These are phyloP conservation scores for Neostethus bicornis DNA, from an alignment of 2,797 vertebrate genomes.

Conservation along the genomic window DNA sequence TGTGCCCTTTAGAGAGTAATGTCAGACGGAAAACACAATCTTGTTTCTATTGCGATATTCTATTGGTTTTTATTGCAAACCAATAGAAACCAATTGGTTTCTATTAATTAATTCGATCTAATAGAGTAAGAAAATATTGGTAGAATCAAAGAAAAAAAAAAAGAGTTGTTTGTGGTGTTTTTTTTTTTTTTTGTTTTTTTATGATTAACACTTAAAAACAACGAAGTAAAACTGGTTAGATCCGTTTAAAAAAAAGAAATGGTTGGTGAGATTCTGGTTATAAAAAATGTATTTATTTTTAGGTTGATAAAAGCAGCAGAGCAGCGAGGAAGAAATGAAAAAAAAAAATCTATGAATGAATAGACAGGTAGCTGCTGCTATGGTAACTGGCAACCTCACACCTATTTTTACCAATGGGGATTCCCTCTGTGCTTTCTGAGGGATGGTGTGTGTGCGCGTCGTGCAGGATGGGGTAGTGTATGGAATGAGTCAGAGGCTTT, in stretches of 20 bases:
- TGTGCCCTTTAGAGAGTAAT: constrained; percentile 38
- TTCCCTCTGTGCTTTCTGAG: constrained; percentile 37
- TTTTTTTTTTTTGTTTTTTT: no score
- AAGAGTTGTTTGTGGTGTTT: no score
- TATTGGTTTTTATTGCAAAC: not conserved
- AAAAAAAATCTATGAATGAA: no score
- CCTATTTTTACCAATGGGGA: constrained; percentile 66
- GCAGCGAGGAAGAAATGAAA: constrained; percentile 10
- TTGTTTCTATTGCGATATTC: no score
- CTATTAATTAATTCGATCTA: no score
- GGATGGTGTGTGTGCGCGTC: not conserved
- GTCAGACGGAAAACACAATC: constrained; percentile 36
- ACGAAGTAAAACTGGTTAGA: no score
- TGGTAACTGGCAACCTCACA: constrained; percentile 62
- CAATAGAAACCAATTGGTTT: no score
- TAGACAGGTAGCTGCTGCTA: constrained; percentile 58
- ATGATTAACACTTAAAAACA: no score
- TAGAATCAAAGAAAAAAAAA: no score
- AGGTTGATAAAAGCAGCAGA: constrained; percentile 5
- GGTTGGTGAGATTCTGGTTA: not conserved
- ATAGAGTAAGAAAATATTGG: no score
- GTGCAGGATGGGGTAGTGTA: constrained; percentile 23
- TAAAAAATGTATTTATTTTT: not conserved
- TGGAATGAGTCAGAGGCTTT: constrained; percentile 57
- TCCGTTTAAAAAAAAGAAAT: no score